Base-by-base conservation (phyloP, 1,140 invertebrate genomes). In the Hormaphis cornu region DNA sequence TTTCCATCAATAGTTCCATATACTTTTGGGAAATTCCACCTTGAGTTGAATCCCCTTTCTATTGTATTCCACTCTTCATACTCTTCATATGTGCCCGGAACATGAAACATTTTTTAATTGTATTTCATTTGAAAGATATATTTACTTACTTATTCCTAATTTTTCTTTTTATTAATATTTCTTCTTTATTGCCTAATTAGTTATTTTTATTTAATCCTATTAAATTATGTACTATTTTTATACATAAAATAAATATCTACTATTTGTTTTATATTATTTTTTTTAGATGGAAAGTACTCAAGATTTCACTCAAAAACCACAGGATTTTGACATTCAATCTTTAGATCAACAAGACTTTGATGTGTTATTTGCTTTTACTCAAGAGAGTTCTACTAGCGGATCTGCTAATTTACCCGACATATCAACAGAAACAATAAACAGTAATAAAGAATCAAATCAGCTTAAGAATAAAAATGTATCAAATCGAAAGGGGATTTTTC, bases 21-120 rank as follows among this genome's bases (percentile, higher is more conserved):
- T 30, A 10, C 30, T 8, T 33, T 9, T 1, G 69, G 52, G 28
- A 56, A 70, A 37, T 56, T 35, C 22, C n/a, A 26, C 28, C 53
- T 56, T n/a, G 9, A 20, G 4, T 44, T 22, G 56, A 70, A 70
- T 24, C 52, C 52, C 16, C 24, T 33, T 40, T 52, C 50, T 22
- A 70, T 70, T 9, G n/a, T 26, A 66, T 72, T 73, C 74, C 73
- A 78, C 50, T 74, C 71, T 50, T 40, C 30, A 22, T 56, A 78
- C 50, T 74, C 71, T 50, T 40, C 30, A 22, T 56, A n/a, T 12
- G 28, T 35, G 8, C 18, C 46, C 22, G 20, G 20, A 12, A 48
- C 46, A 18, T 48, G 10, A 48, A 48, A 48, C 46, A 48, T 48
- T 48, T 12, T 24, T 48, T 50, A 33, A 33, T 33, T 6, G 30